Evolutionary conservation across 92 coral and sea anemone species (phyloP).

Genomic region (Metridium senile): DNA sequence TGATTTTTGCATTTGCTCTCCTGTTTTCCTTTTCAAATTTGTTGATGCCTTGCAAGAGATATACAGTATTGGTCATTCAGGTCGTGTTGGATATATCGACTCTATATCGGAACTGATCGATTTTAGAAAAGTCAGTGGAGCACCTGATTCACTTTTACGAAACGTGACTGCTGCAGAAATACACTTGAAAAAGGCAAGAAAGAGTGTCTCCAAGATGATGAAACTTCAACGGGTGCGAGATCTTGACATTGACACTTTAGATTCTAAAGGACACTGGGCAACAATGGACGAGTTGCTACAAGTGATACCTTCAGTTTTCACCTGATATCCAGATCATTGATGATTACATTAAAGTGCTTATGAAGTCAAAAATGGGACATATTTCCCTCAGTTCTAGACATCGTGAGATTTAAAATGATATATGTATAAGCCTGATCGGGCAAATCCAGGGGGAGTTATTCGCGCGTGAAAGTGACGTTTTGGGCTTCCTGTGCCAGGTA

Average conservation of each 20-base stretch:
- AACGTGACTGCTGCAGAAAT: slow-evolving; percentile 39
- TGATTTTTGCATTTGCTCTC: slow-evolving; percentile 34
- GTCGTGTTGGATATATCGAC: slow-evolving; percentile 41
- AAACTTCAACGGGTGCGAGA: slow-evolving; percentile 49
- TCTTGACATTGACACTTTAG: slow-evolving; percentile 57
- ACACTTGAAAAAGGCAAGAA: slow-evolving; percentile 47
- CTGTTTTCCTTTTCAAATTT: slow-evolving; percentile 31
- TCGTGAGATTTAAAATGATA: no score
- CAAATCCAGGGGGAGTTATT: no score
- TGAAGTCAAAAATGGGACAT: no score
- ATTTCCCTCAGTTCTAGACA: no score
- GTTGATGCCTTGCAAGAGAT: slow-evolving; percentile 30
- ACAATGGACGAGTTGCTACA: slow-evolving; percentile 46
- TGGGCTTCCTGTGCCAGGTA: no score
- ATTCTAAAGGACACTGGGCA: slow-evolving; percentile 59
- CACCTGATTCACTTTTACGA: slow-evolving; percentile 17
- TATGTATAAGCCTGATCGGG: no score
- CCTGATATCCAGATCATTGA: slow-evolving; percentile 45
- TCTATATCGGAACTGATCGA: slow-evolving; percentile 41
- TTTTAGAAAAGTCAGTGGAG: slow-evolving; percentile 46
- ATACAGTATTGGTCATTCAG: slow-evolving; percentile 26
- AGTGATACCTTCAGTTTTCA: slow-evolving; percentile 43
- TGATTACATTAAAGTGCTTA: slow-evolving; percentile 27
- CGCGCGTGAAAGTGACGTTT: no score
- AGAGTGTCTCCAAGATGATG: slow-evolving; percentile 53